Evolutionary conservation across 2,797 vertebrate species (phyloP).

Genomic region (Hypotaenidia philippensis): DNA sequence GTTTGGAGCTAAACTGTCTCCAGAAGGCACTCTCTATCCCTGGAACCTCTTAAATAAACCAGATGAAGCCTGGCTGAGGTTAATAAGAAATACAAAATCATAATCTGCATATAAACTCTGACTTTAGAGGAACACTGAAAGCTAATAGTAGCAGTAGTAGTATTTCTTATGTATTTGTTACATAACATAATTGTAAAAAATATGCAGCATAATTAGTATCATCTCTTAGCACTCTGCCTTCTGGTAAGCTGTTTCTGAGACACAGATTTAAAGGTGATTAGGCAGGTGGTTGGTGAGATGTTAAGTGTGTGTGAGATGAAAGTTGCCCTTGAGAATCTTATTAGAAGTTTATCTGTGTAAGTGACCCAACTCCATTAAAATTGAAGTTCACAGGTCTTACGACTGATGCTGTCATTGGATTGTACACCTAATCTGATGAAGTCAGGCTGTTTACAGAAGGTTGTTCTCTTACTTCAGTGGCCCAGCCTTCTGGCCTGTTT

Average conservation of each 20-base stretch:
- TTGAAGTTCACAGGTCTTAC: not conserved
- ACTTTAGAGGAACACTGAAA: not conserved
- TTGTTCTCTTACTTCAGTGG: not conserved
- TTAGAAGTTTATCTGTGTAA: not conserved
- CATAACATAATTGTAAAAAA: not conserved
- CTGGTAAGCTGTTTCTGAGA: not conserved
- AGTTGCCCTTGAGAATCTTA: not conserved
- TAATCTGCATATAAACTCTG: not conserved
- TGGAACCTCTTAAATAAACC: not conserved
- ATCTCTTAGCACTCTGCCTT: not conserved
- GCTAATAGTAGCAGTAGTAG: not conserved
- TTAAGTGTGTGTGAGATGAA: not conserved
- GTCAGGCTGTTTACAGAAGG: not conserved
- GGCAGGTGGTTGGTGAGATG: not conserved
- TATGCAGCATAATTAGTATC: not conserved
- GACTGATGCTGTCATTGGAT: not conserved
- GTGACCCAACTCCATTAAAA: not conserved
- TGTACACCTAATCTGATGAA: not conserved
- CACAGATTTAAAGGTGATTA: conserved; percentile 5
- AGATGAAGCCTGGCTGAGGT: not conserved
- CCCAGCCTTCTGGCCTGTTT: not conserved
- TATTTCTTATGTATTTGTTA: not conserved
- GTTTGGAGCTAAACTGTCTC: not conserved
- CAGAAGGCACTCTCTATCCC: not conserved
- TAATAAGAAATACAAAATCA: not conserved